Base-by-base conservation (phyloP, 2,797 vertebrate genomes). In the Enteromius anoplus region DNA sequence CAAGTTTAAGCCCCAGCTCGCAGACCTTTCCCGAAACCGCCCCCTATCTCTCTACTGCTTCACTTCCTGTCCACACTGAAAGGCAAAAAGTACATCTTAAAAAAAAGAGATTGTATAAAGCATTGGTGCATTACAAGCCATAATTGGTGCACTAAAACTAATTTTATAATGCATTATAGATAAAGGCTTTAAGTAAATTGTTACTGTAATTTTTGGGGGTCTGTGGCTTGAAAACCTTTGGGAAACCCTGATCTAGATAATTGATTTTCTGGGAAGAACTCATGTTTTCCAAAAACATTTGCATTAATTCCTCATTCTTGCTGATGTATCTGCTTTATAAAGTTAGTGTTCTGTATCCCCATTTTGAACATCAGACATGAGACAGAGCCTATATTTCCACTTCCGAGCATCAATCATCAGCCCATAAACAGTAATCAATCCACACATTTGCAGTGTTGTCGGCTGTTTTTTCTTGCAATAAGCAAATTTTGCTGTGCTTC, bases 181-280 rank as follows among this genome's bases (percentile, higher is more conserved):
- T 58, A 58, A n/a, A 55, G 53, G 21, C 53, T 55, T 55, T n/a
- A 55, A 55, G 53, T n/a, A 55, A 55, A 55, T 9, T 10, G 53
- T 55, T 1, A 21, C 2, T 55, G 51, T 55, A 10, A 26, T 26
- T 26, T 60, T 55, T 73, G 19, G 3, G 26, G 17, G 45, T 51
- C 23, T 2, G 3, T 53, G 70, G 29, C 47, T 51, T 53, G 12
- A 19, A 17, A 32, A 53, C 0, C 0, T 53, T n/a, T 51, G 15
- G 11, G 49, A 51, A 51, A 32, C 47, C 26, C 17, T 51, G 19
- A n/a, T 53, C 32, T 58, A 26, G 64, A 62, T 51, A n/a, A 26
- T 34, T 53, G 5, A 64, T 81, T 81, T 77, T 69, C 68, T 72
- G 34, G 51, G 58, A 72, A 85, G 34, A 47, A 23, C 26, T n/a